phyloP scores from a whole-genome alignment of 2,797 vertebrate genomes.

The Macroramphosus scolopax region DNA sequence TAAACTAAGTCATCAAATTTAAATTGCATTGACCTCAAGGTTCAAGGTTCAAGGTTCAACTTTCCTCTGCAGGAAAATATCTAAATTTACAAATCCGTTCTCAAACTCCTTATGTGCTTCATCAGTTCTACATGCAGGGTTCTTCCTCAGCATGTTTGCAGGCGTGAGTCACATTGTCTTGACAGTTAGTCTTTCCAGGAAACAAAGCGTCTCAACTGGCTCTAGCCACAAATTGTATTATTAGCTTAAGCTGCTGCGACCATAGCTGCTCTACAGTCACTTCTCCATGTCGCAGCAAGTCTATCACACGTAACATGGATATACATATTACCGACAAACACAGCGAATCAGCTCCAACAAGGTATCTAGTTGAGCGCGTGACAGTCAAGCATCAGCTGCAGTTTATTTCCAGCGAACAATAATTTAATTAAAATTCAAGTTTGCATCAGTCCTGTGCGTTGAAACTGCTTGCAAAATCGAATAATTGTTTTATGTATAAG shows the following conservation, averaged over 20 bases:
- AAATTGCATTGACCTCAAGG: no score
- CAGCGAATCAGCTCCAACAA: no score
- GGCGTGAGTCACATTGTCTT: slow-evolving; percentile 37
- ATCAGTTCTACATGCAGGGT: no score
- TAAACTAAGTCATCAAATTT: no score
- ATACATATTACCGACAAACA: no score
- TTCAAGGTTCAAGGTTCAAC: no score
- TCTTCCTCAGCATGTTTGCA: no score
- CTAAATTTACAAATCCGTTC: no score
- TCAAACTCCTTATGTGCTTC: no score
- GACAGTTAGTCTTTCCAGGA: slow-evolving; percentile 31
- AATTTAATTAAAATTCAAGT: background rate
- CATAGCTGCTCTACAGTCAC: slow-evolving; percentile 24
- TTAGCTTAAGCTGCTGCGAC: slow-evolving; percentile 58
- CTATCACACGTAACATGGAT: no score
- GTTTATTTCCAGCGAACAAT: background rate
- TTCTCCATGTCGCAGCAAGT: background rate
- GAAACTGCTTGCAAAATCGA: background rate
- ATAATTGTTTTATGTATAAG: no score
- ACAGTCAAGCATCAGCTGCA: background rate
- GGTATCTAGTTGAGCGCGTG: background rate
- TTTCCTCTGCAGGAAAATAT: no score
- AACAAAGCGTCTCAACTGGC: slow-evolving; percentile 37
- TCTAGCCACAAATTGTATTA: slow-evolving; percentile 51
- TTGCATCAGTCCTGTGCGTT: background rate